Percentiles rank a stretch among this genome's conserved stretches.
These are phyloP conservation scores for Trichopria drosophilae DNA, from an alignment of 2,888 invertebrate species.

Conservation along the genomic window DNA sequence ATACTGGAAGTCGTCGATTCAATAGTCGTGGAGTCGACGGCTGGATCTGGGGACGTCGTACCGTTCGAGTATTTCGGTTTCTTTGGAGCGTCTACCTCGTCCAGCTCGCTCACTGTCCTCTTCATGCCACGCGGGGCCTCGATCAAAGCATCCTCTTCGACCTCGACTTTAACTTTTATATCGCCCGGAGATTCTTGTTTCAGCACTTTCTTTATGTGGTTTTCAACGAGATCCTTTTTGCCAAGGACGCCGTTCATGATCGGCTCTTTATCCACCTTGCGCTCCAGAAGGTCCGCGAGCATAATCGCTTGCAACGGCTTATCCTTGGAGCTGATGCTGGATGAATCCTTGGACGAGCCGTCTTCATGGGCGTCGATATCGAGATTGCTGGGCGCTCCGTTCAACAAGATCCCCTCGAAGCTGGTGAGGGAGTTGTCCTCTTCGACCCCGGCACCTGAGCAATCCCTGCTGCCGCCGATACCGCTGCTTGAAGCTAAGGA, in stretches of 20 bases:
- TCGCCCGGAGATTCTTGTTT: constrained; percentile 49
- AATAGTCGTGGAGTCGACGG: constrained; percentile 54
- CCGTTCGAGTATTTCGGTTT: constrained; percentile 57
- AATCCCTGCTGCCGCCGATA: constrained; percentile 58
- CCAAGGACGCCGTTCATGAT: constrained; percentile 64
- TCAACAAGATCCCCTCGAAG: constrained; percentile 67
- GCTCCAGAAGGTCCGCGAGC: constrained; percentile 81
- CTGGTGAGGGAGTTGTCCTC: constrained; percentile 67
- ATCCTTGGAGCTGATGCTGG: constrained; percentile 58
- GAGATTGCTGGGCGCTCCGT: constrained; percentile 62
- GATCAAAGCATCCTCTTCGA: constrained; percentile 51
- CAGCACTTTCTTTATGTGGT: constrained; percentile 62
- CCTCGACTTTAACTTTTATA: constrained; percentile 48
- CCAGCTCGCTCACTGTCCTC: constrained; percentile 55
- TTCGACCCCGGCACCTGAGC: constrained; percentile 60
- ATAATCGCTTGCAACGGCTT: constrained; percentile 66
- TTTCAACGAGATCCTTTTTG: constrained; percentile 63
- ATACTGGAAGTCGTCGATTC: constrained; percentile 60
- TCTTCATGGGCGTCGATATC: constrained; percentile 65
- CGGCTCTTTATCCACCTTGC: constrained; percentile 69
- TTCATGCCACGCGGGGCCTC: constrained; percentile 55
- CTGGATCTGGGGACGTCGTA: constrained; percentile 53
- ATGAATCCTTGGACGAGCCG: constrained; percentile 61
- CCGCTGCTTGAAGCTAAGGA: constrained; percentile 65
- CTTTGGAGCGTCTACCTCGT: constrained; percentile 59